Evolutionary conservation across 1,140 invertebrate species (phyloP).

Genomic region (Panagrolaimus sp.): DNA sequence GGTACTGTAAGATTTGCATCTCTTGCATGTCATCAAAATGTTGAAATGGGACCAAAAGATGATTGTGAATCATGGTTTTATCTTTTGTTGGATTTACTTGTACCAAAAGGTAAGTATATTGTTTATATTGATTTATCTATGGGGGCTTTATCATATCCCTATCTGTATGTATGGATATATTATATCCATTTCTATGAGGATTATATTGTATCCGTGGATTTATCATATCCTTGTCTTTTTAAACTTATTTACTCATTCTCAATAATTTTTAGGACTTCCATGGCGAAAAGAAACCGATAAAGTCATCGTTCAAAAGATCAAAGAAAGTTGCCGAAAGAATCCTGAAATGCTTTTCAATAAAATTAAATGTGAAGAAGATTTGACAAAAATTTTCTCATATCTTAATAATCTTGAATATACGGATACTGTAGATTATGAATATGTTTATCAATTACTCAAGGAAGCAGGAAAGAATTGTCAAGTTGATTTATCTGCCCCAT

Average conservation of each 20-base stretch:
- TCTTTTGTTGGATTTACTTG: conserved; percentile 17
- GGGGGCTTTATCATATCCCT: too few relatives aligned
- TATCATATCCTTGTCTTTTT: too few relatives aligned
- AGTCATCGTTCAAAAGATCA: conserved; percentile 22
- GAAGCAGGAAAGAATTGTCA: too few relatives aligned
- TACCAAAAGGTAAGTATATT: conserved; percentile 3
- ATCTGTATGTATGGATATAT: too few relatives aligned
- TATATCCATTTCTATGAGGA: too few relatives aligned
- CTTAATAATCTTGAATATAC: conserved; percentile 25
- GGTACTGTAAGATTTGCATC: conserved; percentile 26
- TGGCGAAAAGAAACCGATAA: conserved; percentile 19
- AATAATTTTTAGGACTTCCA: too few relatives aligned
- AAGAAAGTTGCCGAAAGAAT: conserved; percentile 32
- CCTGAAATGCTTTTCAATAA: conserved; percentile 16
- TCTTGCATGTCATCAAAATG: conserved; percentile 5
- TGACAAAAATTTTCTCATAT: conserved; percentile 27
- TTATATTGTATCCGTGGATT: too few relatives aligned
- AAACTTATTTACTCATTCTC: too few relatives aligned
- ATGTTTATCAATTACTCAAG: conserved; percentile 32
- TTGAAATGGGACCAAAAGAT: conserved; percentile 21
- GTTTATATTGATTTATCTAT: too few relatives aligned
- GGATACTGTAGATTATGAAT: conserved; percentile 27
- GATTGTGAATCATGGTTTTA: conserved; percentile 27
- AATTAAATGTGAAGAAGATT: conserved; percentile 23
- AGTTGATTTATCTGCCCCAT: too few relatives aligned